Evolutionary conservation across 1,140 invertebrate species (phyloP).

Genomic region (Eulimnadia texana): DNA sequence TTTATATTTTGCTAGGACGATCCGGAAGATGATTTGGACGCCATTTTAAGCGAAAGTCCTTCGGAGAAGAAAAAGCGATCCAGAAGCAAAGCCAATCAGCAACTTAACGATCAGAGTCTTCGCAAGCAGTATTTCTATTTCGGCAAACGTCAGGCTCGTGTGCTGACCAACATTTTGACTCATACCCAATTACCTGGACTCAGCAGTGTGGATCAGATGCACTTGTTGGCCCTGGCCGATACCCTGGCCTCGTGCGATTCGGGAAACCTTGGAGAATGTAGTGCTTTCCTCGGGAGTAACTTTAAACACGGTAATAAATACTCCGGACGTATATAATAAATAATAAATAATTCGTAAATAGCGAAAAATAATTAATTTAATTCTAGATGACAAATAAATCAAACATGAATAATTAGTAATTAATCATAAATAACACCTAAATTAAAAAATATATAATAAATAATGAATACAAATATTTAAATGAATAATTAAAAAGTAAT

Average conservation of each 20-base stretch:
- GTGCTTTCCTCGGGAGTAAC: neutral
- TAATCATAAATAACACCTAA: too few species aligned
- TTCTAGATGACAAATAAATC: too few species aligned
- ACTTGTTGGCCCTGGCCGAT: constrained; percentile 89
- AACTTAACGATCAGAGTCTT: neutral
- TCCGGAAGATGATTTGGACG: constrained; percentile 19
- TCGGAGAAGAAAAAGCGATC: neutral
- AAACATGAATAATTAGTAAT: too few species aligned
- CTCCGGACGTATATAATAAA: too few species aligned
- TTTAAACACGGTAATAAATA: neutral
- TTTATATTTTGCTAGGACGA: constrained; percentile 17
- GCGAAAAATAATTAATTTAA: too few species aligned
- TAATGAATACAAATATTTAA: too few species aligned
- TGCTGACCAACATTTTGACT: constrained; percentile 25
- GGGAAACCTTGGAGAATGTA: constrained; percentile 21
- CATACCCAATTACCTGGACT: constrained; percentile 73
- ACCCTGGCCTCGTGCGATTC: constrained; percentile 67
- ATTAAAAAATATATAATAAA: too few species aligned
- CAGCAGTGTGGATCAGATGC: constrained; percentile 97
- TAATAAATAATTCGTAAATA: too few species aligned
- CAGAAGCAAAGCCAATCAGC: neutral
- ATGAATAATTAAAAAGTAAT: too few species aligned
- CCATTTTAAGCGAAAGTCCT: constrained; percentile 11
- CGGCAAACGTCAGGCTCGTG: constrained; percentile 34
- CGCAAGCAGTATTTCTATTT: constrained; percentile 5